A percentile compares a stretch with the other conserved stretches of the same genome.
These are phyloP conservation scores for Eupithecia abbreviata DNA, from an alignment of 2,888 invertebrate species.

Conservation along the genomic window DNA sequence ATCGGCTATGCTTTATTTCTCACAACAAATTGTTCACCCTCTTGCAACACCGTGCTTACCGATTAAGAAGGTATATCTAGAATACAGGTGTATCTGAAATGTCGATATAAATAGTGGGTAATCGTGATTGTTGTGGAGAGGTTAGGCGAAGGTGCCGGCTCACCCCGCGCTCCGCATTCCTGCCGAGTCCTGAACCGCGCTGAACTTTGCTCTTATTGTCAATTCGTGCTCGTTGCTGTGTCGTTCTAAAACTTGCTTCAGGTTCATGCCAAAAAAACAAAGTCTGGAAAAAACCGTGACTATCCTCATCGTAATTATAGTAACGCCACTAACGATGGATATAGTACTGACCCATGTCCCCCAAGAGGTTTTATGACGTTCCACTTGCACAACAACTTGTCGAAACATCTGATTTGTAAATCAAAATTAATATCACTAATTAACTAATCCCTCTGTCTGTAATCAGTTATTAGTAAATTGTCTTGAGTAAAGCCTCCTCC, in stretches of 20 bases:
- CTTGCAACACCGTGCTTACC: slow-evolving; percentile 35
- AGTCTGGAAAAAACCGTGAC: background rate
- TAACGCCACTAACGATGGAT: background rate
- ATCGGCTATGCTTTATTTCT: slow-evolving; percentile 18
- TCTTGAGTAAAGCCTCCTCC: background rate
- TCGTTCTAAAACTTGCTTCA: slow-evolving; percentile 56
- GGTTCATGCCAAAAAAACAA: slow-evolving; percentile 15
- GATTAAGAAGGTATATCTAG: slow-evolving; percentile 53
- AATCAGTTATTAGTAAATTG: slow-evolving; percentile 11
- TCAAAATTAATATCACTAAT: slow-evolving; percentile 8
- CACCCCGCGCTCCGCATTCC: slow-evolving; percentile 75
- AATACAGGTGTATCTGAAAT: slow-evolving; percentile 63
- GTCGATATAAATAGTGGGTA: slow-evolving; percentile 76
- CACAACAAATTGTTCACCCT: slow-evolving; percentile 20
- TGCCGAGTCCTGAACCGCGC: slow-evolving; percentile 78
- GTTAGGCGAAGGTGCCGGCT: slow-evolving; percentile 65
- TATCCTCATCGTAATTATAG: background rate
- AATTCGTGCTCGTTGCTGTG: slow-evolving; percentile 79
- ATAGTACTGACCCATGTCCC: background rate
- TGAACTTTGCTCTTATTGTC: slow-evolving; percentile 84
- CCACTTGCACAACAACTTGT: slow-evolving; percentile 2
- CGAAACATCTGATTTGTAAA: slow-evolving; percentile 13
- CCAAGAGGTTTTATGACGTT: slow-evolving; percentile 4
- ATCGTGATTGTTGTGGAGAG: slow-evolving; percentile 76
- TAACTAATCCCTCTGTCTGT: slow-evolving; percentile 9